Evolutionary conservation across 2,888 invertebrate genomes (phyloP).

Genomic region (Sarcophaga subvicina): DNA sequence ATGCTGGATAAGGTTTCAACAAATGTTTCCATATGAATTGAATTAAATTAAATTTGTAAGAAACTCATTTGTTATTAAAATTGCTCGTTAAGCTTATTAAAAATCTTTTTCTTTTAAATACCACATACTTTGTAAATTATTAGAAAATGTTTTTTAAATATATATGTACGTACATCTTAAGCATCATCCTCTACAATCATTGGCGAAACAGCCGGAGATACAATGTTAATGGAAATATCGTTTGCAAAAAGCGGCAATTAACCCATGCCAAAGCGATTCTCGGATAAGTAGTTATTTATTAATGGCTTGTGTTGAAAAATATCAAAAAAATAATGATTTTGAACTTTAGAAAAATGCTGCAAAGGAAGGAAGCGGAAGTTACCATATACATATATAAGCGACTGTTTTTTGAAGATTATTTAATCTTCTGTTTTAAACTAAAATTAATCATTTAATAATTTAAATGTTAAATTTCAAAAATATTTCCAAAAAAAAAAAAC

Average conservation of each 20-base stretch:
- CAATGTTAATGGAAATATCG: slow-evolving; percentile 10
- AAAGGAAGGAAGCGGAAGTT: no score
- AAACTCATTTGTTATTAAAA: slow-evolving; percentile 64
- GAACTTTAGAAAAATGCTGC: no score
- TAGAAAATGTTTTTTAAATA: no score
- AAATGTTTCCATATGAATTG: background rate
- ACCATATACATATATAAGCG: no score
- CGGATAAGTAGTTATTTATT: no score
- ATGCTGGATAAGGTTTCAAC: slow-evolving; percentile 9
- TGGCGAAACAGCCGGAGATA: slow-evolving; percentile 23
- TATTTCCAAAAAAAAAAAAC: no score
- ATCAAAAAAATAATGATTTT: background rate
- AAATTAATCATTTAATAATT: slow-evolving; percentile 1
- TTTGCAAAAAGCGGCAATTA: slow-evolving; percentile 15
- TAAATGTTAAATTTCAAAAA: background rate
- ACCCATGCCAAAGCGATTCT: slow-evolving; percentile 28
- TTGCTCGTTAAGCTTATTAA: slow-evolving; percentile 27
- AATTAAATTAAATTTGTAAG: slow-evolving; percentile 53
- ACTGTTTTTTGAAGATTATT: background rate
- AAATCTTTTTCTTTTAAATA: slow-evolving; percentile 12
- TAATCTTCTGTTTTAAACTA: background rate
- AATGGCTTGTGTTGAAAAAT: background rate
- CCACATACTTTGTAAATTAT: slow-evolving; percentile 33
- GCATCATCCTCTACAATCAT: background rate
- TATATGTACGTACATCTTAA: no score